A percentile compares a stretch with the other conserved stretches of the same genome.
These are phyloP conservation scores for Barbus barbus DNA, from an alignment of 2,113 vertebrate genomes.

Conservation along the genomic window DNA sequence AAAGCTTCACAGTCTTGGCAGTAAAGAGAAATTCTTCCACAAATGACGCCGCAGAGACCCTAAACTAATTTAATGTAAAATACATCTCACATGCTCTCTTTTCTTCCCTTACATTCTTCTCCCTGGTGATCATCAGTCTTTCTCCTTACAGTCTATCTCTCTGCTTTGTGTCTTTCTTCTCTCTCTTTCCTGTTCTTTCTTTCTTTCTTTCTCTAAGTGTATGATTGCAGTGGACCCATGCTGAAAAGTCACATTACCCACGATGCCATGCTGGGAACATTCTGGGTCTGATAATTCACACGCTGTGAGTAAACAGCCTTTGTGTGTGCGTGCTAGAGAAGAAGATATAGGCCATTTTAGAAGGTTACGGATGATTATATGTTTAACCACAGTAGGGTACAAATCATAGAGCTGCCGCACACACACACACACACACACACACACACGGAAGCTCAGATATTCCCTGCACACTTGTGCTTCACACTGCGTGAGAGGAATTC, in stretches of 20 bases:
- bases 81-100: not conserved
- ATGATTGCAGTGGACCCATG: slow-evolving; percentile 39
- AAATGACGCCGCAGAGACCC: not conserved
- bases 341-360: slow-evolving; percentile 32
- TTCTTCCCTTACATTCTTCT: not conserved
- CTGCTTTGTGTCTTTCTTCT: too few relatives aligned
- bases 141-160: not conserved
- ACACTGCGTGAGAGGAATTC: slow-evolving; percentile 11
- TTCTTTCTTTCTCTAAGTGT: slow-evolving; percentile 29
- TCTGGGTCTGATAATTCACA: slow-evolving; percentile 31
- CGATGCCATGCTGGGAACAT: slow-evolving; percentile 31
- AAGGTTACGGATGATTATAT: slow-evolving; percentile 50
- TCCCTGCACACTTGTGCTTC: not conserved
- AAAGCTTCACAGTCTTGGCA: not conserved
- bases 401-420: not conserved
- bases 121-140: not conserved
- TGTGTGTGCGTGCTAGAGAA: slow-evolving; percentile 24
- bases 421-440: not conserved
- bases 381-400: slow-evolving; percentile 52
- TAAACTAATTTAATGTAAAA: not conserved
- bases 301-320: slow-evolving; percentile 28
- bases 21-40: not conserved
- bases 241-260: slow-evolving; percentile 46
- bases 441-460: not conserved
- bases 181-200: not conserved